Base-by-base conservation (phyloP, 2,888 invertebrate species). In the Ormia ochracea region DNA sequence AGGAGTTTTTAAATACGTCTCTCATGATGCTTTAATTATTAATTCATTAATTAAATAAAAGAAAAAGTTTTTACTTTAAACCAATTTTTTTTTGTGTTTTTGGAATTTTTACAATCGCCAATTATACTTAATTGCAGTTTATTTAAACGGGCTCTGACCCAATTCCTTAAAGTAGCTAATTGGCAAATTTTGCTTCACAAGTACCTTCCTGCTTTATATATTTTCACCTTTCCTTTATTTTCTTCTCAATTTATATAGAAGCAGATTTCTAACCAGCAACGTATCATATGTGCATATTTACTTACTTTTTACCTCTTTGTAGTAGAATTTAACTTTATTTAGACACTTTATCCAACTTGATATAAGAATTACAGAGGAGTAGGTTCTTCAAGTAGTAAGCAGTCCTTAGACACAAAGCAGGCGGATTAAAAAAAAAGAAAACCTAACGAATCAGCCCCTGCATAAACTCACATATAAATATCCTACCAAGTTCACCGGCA, bases 281-380 rank as follows among this genome's bases (percentile, higher is more conserved):
- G 33, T 41, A 36, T 33, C 36, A 43, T n/a, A n/a, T n/a, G n/a
- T n/a, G n/a, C n/a, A n/a, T 50, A 63, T 31, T 19, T 43, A 17
- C 21, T 31, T 56, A n/a, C 14, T 26, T 38, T n/a, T 41, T 54
- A 48, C 54, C 14, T 48, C 36, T 65, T 36, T 58, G 63, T 52
- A 43, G 61, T 36, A 41, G 70, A 59, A 72, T 63, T 72, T 73
- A 68, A 76, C 72, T 76, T 72, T 72, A 76, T 76, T 76, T 61
- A 76, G 41, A 76, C 66, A 76, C 76, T 80, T 68, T 36, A 63
- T 68, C 61, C 52, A 80, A 76, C 72, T 76, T 50, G 58, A 73
- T 80, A 56, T 56, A 58, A 63, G 66, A 80, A 61, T 72, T 65
- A 76, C 36, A 33, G 41, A 56, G 72, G 76, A 72, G 72, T 80